Base-by-base conservation (phyloP, 2,113 vertebrate species). In the Nerophis lumbriciformis region DNA sequence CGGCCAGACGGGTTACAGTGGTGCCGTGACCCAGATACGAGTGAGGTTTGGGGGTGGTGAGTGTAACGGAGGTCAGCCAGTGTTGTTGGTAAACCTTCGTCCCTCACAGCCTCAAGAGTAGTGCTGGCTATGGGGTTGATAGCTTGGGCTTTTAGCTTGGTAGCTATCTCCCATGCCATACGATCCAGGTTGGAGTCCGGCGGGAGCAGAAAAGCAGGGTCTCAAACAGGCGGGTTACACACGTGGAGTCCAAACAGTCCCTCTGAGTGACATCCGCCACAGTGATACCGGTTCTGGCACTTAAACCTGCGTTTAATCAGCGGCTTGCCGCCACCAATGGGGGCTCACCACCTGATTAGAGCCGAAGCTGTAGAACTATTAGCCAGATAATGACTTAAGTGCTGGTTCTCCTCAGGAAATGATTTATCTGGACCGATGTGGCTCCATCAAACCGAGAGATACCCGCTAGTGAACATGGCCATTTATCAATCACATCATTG, bases 301-400 rank as follows among this genome's bases (percentile, higher is more conserved):
- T 80, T 80, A 71, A 85, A 81, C 76, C 66, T 63, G 65, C 55
- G 71, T 84, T 85, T 81, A 87, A 82, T 86, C 83, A 82, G 78
- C 73, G 77, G 53, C 47, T 65, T 72, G 68, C 68, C 62, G 61
- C 52, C 57, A 70, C 62, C 62, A 77, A 77, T 76, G 68, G 74
- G 83, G 72, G 81, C 69, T 49, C 78, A 74, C 82, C 74, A 28
- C 59, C 77, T 83, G 79, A 89, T 87, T 85, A 76, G 75, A 87
- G 86, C 80, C 77, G 57, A 64, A 80, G 81, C 81, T 84, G 63
- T 74, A 77, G 77, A 76, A 81, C 77, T 77, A 79, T 85, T 78
- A 82, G 81, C 48, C 62, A 59, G 77, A 71, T 87, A 84, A 83
- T 83, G 81, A 83, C 83, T 86, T 84, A 80, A 83, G 85, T 83